phyloP scores from a whole-genome alignment of 2,888 invertebrate genomes.

The Tineola bisselliella region DNA sequence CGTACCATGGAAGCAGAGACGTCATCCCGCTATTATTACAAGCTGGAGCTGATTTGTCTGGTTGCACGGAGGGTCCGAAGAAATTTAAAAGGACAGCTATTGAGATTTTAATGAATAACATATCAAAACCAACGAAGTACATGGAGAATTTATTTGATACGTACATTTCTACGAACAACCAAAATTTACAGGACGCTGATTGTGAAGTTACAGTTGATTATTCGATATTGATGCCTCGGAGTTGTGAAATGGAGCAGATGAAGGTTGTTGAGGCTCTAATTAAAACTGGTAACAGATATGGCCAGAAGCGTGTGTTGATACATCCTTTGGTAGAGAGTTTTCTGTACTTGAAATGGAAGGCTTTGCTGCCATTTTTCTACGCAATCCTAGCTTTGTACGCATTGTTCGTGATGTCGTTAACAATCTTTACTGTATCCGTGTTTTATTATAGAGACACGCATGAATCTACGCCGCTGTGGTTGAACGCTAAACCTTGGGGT shows the following conservation, averaged over 20 bases:
- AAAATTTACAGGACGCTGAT: slow-evolving; percentile 41
- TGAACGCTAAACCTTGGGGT: slow-evolving; percentile 40
- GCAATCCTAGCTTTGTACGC: slow-evolving; percentile 57
- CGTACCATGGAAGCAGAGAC: slow-evolving; percentile 68
- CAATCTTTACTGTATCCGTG: slow-evolving; percentile 54
- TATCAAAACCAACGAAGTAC: slow-evolving; percentile 63
- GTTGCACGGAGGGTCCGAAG: slow-evolving; percentile 45
- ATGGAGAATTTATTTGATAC: slow-evolving; percentile 63
- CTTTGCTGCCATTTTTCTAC: slow-evolving; percentile 62
- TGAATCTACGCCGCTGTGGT: slow-evolving; percentile 30
- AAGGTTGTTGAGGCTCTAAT: slow-evolving; percentile 64
- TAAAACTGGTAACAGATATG: slow-evolving; percentile 59
- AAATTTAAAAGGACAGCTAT: slow-evolving; percentile 53
- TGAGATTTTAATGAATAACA: slow-evolving; percentile 58
- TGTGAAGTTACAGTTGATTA: slow-evolving; percentile 63
- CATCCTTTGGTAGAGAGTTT: slow-evolving; percentile 70
- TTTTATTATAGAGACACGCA: slow-evolving; percentile 53
- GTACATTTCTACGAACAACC: slow-evolving; percentile 53
- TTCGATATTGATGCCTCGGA: slow-evolving; percentile 51
- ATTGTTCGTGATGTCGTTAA: slow-evolving; percentile 57
- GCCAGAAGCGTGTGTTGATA: slow-evolving; percentile 54
- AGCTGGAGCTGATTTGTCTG: slow-evolving; percentile 57
- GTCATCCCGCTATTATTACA: slow-evolving; percentile 51
- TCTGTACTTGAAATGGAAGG: slow-evolving; percentile 66
- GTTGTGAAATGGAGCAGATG: slow-evolving; percentile 61